A percentile compares a stretch with the other conserved stretches of the same genome.
Conservation (phyloP, 2,888 invertebrate genomes). For the Lampropteryx suffumata region DNA sequence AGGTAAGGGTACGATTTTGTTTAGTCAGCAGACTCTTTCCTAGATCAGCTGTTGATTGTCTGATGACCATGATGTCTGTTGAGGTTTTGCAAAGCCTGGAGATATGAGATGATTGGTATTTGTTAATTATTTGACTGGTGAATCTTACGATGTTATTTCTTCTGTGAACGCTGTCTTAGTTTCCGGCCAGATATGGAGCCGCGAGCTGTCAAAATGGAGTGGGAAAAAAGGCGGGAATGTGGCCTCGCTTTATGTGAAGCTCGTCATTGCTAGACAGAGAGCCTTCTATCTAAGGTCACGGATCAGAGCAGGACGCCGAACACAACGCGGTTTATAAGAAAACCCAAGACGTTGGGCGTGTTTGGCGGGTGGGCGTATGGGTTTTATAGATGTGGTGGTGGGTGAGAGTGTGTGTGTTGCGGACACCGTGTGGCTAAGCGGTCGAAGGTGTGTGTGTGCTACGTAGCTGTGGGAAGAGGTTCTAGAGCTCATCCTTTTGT, state of each 20-base stretch:
- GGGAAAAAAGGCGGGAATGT: conserved; percentile 84
- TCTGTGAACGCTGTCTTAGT: conserved; percentile 77
- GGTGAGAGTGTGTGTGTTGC: conserved; percentile 51
- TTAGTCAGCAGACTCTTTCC: no score
- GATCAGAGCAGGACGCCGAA: conserved; percentile 67
- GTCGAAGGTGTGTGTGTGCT: conserved; percentile 61
- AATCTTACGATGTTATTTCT: conserved; percentile 6
- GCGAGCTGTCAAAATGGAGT: conserved; percentile 83
- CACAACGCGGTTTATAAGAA: conserved; percentile 83
- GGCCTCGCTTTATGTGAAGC: conserved; percentile 82
- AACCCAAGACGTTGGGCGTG: conserved; percentile 83
- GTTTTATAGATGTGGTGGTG: conserved; percentile 68
- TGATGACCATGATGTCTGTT: no score
- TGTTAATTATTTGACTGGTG: no score
- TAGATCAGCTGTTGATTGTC: no score
- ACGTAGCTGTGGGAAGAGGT: conserved; percentile 50
- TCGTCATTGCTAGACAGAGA: conserved; percentile 77
- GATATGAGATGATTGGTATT: no score
- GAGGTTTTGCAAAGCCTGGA: no score
- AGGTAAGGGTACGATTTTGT: no score
- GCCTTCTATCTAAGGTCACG: conserved; percentile 35
- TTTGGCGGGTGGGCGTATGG: conserved; percentile 82
- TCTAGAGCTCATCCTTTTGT: conserved; percentile 74
- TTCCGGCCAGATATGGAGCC: conserved; percentile 82
- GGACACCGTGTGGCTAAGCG: conserved; percentile 57